Conservation (phyloP, 2,888 invertebrate species). For the Cephus nigrinus region DNA sequence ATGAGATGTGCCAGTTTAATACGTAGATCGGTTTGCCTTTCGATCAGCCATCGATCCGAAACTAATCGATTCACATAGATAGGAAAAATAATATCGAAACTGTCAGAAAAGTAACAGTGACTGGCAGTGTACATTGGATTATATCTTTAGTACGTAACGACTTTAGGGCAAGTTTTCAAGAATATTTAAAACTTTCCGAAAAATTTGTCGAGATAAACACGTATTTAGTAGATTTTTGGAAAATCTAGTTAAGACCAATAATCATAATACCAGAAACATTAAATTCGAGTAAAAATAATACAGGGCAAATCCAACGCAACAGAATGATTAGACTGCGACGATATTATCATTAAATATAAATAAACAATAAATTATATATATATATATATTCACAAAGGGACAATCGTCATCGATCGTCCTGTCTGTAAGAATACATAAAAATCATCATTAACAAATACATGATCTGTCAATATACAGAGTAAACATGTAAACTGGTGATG, state of each 20-base stretch:
- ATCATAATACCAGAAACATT: background rate
- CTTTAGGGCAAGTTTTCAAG: background rate
- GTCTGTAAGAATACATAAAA: background rate
- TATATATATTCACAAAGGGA: background rate
- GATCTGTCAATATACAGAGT: background rate
- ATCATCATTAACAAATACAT: background rate
- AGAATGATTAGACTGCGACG: background rate
- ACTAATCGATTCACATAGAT: no score
- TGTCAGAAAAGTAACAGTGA: no score
- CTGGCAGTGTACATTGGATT: background rate
- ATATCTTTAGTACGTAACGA: background rate
- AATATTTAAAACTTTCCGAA: background rate
- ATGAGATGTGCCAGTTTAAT: no score
- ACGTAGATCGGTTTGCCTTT: no score
- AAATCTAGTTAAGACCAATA: no score
- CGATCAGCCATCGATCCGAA: no score
- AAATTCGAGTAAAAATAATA: no score
- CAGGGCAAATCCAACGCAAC: background rate
- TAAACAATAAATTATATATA: background rate
- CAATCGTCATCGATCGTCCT: background rate
- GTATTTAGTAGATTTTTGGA: no score
- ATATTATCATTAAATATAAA: no score
- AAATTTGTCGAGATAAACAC: background rate
- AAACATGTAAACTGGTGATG: background rate
- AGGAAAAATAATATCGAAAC: no score